Percentiles rank a stretch among this genome's conserved stretches.
Evolutionary conservation across 2,113 vertebrate species (phyloP).

Genomic region (Carlito syrichta): DNA sequence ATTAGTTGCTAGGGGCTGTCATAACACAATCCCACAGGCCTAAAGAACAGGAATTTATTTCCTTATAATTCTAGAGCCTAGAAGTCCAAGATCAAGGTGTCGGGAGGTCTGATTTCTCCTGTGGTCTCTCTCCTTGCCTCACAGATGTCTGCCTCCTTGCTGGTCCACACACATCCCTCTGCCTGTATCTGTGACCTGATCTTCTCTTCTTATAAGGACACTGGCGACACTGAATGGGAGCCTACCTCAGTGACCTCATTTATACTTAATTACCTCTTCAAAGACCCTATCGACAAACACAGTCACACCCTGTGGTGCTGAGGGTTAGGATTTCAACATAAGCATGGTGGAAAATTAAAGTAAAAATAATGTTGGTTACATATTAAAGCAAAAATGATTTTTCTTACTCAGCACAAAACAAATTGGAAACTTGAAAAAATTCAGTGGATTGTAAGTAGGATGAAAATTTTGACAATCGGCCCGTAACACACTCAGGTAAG

Average conservation of each 20-base stretch:
- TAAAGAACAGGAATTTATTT: not conserved
- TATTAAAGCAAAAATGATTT: slow-evolving; percentile 32
- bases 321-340: not conserved
- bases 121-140: not conserved
- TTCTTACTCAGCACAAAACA: not conserved
- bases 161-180: not conserved
- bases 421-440: not conserved
- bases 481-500: not conserved
- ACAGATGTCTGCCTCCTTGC: not conserved
- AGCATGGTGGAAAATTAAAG: not conserved
- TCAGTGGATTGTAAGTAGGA: not conserved
- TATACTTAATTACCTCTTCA: not conserved
- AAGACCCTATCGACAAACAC: not conserved
- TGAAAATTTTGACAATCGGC: not conserved
- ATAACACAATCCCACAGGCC: not conserved
- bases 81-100: not conserved
- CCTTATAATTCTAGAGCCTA: not conserved
- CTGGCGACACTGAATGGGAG: not conserved
- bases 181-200: not conserved
- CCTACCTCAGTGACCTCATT: not conserved
- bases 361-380: not conserved
- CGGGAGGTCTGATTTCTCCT: not conserved
- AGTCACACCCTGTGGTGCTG: not conserved
- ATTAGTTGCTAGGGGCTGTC: not conserved
- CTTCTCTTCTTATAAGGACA: not conserved